Base-by-base conservation (phyloP, 2,113 vertebrate species). In the Acrocephalus kingi region DNA sequence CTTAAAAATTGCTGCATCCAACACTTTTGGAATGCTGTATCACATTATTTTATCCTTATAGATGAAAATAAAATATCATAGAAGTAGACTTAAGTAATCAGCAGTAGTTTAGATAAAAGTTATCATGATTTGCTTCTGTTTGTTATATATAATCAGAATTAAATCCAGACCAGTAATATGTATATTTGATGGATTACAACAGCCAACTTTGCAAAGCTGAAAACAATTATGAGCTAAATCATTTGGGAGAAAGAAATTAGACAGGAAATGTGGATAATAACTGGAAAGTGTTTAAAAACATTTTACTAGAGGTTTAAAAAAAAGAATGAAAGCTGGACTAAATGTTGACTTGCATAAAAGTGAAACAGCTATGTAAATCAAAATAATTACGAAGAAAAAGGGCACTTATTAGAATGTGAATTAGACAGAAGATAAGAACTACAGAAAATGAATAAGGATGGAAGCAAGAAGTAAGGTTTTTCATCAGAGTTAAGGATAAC, bases 221-320 rank as follows among this genome's bases (percentile, higher is more conserved):
- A 96, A 96, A 92, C 84, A 89, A 95, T 96, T 95, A 96, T 37
- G 33, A 81, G 59, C 68, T 84, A 92, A 95, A 94, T 94, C 83
- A 92, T 22, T 33, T 64, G 77, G n/a, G 84, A 96, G 74, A 97
- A 91, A 95, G 61, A 96, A 96, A 92, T 92, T 90, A 96, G 54
- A 68, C 61, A 89, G 91, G 84, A 97, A 95, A 95, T 89, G 66
- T 94, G 84, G 69, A 93, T 92, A 96, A 94, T 90, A 87, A 90
- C 73, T 95, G 59, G 21, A 90, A 94, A 96, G 64, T 67, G 86
- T 78, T 93, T 87, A 55, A 96, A 97, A 95, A 90, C 23, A 83
- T 84, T 90, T 93, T 94, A 86, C 23, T 13, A 92, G 79, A 64
- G n/a, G 30, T 79, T 81, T 39, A 66, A 74, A 58, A 81, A 84